Evolutionary conservation across 2,113 vertebrate genomes (phyloP).

Genomic region (Gracilinanus agilis): DNA sequence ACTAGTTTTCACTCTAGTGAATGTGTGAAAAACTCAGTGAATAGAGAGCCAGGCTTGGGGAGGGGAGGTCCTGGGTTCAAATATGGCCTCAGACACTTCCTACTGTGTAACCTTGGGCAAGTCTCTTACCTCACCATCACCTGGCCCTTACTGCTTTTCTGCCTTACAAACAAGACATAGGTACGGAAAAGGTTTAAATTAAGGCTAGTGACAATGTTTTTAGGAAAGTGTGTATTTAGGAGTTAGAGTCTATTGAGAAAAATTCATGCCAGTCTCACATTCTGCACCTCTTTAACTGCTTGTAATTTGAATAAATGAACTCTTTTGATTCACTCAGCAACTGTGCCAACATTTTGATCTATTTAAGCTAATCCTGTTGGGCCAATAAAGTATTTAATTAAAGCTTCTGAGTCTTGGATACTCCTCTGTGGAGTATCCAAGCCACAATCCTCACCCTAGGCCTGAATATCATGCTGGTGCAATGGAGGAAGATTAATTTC

Average conservation of each 20-base stretch:
- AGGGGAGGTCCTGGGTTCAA: too few relatives aligned
- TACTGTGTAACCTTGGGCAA: too few relatives aligned
- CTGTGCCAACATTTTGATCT: constrained; percentile 61
- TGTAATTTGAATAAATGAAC: constrained; percentile 30
- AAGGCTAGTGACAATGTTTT: not conserved
- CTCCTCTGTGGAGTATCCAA: constrained; percentile 57
- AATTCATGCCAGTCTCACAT: not conserved
- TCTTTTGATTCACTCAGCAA: constrained; percentile 62
- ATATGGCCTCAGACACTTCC: too few relatives aligned
- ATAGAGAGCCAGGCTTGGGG: too few relatives aligned
- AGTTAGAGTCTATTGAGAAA: constrained; percentile 29
- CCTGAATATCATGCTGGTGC: constrained; percentile 29
- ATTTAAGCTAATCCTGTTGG: constrained; percentile 9
- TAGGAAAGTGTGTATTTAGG: not conserved
- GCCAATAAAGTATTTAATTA: constrained; percentile 72
- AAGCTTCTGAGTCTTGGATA: constrained; percentile 24
- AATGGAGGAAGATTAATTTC: not conserved
- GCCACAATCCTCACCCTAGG: constrained; percentile 41
- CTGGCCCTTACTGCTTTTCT: too few relatives aligned
- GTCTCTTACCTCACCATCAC: too few relatives aligned
- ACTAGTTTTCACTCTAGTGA: too few relatives aligned
- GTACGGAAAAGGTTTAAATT: too few relatives aligned
- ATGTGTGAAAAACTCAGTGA: not conserved
- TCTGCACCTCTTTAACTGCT: not conserved
- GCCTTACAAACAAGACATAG: too few relatives aligned